Percentiles rank a stretch among this genome's conserved stretches.
phyloP scores from a whole-genome alignment of 35 echinoderm and acorn worm species.

The Apostichopus japonicus region DNA sequence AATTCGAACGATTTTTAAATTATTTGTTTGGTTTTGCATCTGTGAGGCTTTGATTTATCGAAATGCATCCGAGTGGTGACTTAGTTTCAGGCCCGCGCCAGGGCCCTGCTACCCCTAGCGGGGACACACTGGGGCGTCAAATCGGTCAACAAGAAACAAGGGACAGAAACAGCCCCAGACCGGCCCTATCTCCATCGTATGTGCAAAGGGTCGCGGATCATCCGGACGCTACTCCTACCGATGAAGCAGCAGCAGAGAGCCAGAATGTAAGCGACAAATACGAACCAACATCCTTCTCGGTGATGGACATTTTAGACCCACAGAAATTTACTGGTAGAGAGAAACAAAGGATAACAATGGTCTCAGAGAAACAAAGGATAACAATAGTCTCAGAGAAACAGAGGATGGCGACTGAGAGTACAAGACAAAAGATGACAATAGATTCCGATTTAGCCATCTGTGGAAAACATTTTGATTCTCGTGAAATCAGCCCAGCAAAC shows the following conservation, averaged over 20 bases:
- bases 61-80: conserved; percentile 40
- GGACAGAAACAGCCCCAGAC: conserved; percentile 22
- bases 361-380: background rate
- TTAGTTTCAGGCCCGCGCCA: background rate
- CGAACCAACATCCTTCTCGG: conserved; percentile 17
- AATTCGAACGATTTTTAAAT: background rate
- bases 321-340: conserved; percentile 34
- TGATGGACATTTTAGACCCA: conserved; percentile 34
- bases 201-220: background rate
- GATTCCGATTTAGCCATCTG: background rate
- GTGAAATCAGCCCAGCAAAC: background rate
- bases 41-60: background rate
- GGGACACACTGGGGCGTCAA: background rate
- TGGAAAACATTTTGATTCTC: background rate
- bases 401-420: background rate
- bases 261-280: background rate
- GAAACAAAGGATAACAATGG: background rate
- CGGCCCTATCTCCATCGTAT: conserved; percentile 19
- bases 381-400: background rate
- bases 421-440: background rate
- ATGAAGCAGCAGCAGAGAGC: background rate
- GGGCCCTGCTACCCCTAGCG: conserved; percentile 14
- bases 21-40: no score
- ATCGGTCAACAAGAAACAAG: background rate
- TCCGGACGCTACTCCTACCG: background rate